These are phyloP conservation scores for Azemiops feae DNA, from an alignment of 2,113 vertebrate genomes.

Conservation along the genomic window DNA sequence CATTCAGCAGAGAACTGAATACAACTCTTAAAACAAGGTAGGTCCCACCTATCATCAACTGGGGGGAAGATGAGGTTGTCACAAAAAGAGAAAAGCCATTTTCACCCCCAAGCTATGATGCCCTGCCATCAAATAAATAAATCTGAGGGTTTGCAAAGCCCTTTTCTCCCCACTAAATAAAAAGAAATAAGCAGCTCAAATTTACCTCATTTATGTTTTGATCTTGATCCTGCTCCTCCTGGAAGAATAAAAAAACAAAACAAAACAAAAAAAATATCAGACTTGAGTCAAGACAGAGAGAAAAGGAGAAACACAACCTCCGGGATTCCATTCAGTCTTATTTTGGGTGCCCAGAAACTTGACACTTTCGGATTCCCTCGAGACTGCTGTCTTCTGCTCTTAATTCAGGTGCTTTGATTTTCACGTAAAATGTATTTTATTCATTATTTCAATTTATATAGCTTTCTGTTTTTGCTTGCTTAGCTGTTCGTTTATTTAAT, in stretches of 20 bases:
- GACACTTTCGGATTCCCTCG: neutral
- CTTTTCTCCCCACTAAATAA: neutral
- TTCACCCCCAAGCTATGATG: neutral
- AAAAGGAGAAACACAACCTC: neutral
- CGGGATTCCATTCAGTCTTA: neutral
- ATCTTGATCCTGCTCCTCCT: conserved; percentile 87
- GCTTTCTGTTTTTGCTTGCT: no score
- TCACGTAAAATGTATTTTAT: no score
- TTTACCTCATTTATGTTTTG: conserved; percentile 85
- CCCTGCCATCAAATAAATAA: neutral
- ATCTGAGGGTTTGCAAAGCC: neutral
- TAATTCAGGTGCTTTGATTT: neutral
- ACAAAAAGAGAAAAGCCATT: neutral
- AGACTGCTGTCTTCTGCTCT: neutral
- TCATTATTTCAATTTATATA: no score
- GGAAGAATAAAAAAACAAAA: conserved; percentile 52
- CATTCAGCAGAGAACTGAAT: neutral
- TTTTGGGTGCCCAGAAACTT: neutral
- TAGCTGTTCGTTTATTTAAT: no score
- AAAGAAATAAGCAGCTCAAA: neutral
- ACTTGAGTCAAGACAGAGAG: neutral
- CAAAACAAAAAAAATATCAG: conserved; percentile 26
- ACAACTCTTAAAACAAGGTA: neutral
- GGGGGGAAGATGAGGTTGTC: neutral
- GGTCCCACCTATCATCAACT: neutral